Percentiles rank a stretch among this genome's conserved stretches.
phyloP scores from a whole-genome alignment of 2,113 vertebrate species.

The Conger conger region DNA sequence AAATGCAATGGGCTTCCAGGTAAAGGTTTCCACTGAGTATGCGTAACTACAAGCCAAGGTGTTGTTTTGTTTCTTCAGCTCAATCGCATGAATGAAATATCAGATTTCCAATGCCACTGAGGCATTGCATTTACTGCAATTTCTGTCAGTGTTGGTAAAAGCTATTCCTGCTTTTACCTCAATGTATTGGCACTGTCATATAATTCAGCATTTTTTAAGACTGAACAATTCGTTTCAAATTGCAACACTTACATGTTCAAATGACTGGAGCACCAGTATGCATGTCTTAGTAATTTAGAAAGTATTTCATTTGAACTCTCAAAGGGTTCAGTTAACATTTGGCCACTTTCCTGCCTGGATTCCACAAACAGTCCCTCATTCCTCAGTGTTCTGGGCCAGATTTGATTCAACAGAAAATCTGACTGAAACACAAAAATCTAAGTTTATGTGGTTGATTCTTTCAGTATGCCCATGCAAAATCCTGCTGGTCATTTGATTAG shows the following conservation, averaged over 20 bases:
- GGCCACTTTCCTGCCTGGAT: not conserved
- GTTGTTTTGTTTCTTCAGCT: slow-evolving; percentile 60
- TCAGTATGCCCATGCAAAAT: too few relatives aligned
- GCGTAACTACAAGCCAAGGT: slow-evolving; percentile 61
- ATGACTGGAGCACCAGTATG: not conserved
- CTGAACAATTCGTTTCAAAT: not conserved
- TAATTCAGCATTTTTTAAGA: not conserved
- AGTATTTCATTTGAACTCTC: not conserved
- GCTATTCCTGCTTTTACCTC: slow-evolving; percentile 59
- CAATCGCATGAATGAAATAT: slow-evolving; percentile 71
- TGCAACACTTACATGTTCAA: not conserved
- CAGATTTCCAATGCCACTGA: slow-evolving; percentile 57
- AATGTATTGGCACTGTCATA: slow-evolving; percentile 60
- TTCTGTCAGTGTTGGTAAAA: slow-evolving; percentile 63
- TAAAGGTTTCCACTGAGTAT: slow-evolving; percentile 64
- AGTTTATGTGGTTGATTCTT: too few relatives aligned
- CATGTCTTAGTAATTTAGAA: not conserved
- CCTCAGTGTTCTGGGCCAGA: too few relatives aligned
- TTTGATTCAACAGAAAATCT: too few relatives aligned
- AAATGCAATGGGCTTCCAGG: slow-evolving; percentile 57
- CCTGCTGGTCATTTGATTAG: too few relatives aligned
- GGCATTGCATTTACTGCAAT: slow-evolving; percentile 61
- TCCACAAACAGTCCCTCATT: not conserved
- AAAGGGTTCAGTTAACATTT: not conserved
- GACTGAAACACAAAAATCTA: too few relatives aligned